Conservation (phyloP, 2,888 invertebrate genomes). For the Coleophora deauratella region DNA sequence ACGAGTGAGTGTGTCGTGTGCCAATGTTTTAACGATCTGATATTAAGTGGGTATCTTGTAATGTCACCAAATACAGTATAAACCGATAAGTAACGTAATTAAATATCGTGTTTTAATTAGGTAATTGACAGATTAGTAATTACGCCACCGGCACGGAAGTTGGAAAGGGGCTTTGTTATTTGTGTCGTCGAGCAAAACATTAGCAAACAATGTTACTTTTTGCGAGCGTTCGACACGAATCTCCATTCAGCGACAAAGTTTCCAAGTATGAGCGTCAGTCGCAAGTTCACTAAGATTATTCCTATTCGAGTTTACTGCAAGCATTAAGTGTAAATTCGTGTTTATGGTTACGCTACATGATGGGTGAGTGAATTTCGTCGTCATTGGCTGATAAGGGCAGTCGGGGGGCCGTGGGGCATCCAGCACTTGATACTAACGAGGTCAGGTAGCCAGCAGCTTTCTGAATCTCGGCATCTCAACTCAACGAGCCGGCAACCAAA, state of each 20-base stretch:
- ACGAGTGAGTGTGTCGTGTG: too few relatives aligned
- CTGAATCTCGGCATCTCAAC: background rate
- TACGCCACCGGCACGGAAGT: too few relatives aligned
- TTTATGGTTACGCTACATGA: conserved; percentile 31
- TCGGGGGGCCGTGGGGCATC: background rate
- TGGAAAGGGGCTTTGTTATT: too few relatives aligned
- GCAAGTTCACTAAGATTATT: conserved; percentile 13
- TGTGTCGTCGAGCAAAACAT: too few relatives aligned
- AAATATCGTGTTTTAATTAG: too few relatives aligned
- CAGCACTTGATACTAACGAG: conserved; percentile 36
- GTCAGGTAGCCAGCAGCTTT: conserved; percentile 42
- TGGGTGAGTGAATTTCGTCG: conserved; percentile 20
- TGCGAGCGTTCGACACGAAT: too few relatives aligned
- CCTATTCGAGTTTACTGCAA: conserved; percentile 20
- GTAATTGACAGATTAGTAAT: too few relatives aligned
- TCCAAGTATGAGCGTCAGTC: background rate
- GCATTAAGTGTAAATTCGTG: conserved; percentile 24
- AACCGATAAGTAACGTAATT: too few relatives aligned
- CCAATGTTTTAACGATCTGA: too few relatives aligned
- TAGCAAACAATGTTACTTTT: too few relatives aligned
- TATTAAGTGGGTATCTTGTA: too few relatives aligned
- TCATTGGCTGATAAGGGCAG: background rate
- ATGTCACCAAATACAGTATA: too few relatives aligned
- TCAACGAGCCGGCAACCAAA: conserved; percentile 11
- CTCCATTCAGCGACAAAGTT: background rate